Evolutionary conservation across 2,113 vertebrate genomes (phyloP).

Genomic region (Larimichthys crocea): DNA sequence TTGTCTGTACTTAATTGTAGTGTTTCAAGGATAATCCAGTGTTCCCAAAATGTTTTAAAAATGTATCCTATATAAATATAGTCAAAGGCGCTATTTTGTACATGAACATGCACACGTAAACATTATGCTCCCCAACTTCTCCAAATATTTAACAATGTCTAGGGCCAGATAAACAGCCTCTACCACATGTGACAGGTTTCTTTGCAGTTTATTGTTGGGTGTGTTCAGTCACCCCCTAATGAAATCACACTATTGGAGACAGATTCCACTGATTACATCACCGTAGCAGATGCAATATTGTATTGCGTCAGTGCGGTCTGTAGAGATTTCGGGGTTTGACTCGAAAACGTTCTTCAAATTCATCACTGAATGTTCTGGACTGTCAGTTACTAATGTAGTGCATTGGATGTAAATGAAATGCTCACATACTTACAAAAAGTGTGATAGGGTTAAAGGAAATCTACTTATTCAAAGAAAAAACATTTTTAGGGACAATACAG

Average conservation of each 20-base stretch:
- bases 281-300: constrained; percentile 38
- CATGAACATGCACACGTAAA: neutral
- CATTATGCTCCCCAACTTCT: constrained; percentile 2
- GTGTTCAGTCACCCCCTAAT: constrained; percentile 55
- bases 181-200: constrained; percentile 35
- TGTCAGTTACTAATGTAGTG: constrained; percentile 9
- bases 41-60: neutral
- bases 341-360: constrained; percentile 34
- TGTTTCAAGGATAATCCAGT: neutral
- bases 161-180: constrained; percentile 18
- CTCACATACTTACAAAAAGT: neutral
- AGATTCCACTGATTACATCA: constrained; percentile 67
- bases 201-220: constrained; percentile 51
- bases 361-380: constrained; percentile 19
- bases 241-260: constrained; percentile 68
- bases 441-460: neutral
- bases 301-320: constrained; percentile 58
- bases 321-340: constrained; percentile 38
- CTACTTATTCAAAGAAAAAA: too few species aligned
- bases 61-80: neutral
- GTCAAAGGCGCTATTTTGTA: neutral
- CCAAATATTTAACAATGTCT: constrained; percentile 13
- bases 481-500: neutral
- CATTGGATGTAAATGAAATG: constrained; percentile 19
- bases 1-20: neutral